Conservation (phyloP, 2,113 vertebrate genomes). For the Hydrochoerus hydrochaeris region DNA sequence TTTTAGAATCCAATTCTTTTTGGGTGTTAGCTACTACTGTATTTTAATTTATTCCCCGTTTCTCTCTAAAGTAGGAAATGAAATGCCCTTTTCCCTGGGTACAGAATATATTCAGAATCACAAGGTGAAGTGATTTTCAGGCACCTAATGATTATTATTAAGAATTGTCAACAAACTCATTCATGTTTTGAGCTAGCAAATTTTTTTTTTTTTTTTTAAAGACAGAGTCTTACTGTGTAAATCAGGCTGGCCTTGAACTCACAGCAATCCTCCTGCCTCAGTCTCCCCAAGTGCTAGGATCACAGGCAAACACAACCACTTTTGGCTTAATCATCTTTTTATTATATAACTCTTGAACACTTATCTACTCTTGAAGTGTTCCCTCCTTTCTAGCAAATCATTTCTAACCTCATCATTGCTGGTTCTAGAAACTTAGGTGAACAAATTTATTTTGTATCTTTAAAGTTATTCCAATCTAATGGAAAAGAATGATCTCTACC, state of each 20-base stretch:
- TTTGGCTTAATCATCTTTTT: not conserved
- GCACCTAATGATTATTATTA: constrained; percentile 12
- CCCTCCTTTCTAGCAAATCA: not conserved
- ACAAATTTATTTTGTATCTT: not conserved
- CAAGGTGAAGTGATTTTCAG: not conserved
- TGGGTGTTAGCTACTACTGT: not conserved
- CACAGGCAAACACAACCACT: not conserved
- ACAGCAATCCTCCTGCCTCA: not conserved
- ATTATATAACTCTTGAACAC: not conserved
- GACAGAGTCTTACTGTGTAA: not conserved
- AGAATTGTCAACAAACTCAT: not conserved
- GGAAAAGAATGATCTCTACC: not conserved
- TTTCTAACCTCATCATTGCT: not conserved
- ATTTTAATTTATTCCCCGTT: not conserved
- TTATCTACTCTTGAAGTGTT: not conserved
- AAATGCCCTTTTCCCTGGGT: not conserved
- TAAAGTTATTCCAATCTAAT: not conserved
- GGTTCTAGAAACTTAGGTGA: not conserved
- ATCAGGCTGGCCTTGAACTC: not conserved
- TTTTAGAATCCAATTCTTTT: not conserved
- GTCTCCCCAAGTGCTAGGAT: too few species aligned
- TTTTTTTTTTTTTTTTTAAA: not conserved
- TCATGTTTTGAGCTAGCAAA: not conserved
- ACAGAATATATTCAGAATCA: not conserved
- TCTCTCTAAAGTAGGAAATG: not conserved